Percentiles rank a stretch among this genome's conserved stretches.
Conservation (phyloP, 2,888 invertebrate species). For the Drosophila tanythrix region DNA sequence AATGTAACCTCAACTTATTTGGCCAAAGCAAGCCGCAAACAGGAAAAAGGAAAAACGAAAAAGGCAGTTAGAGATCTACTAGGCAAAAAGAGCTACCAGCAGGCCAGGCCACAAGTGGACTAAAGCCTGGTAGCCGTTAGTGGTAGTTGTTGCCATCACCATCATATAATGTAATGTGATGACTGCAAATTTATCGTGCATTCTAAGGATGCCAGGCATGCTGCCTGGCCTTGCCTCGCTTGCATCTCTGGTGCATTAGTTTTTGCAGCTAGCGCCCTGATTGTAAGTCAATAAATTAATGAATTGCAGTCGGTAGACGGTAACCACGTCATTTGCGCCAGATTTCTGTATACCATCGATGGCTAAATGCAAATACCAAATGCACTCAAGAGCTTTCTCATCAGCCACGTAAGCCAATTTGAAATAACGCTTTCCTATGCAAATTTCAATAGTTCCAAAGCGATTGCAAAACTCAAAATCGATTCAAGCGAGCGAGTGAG, state of each 20-base stretch:
- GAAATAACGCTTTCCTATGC: not conserved
- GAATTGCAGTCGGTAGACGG: slow-evolving; percentile 50
- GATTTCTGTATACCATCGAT: not conserved
- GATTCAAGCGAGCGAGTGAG: not conserved
- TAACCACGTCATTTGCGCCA: not conserved
- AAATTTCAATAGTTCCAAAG: not conserved
- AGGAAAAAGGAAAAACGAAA: slow-evolving; percentile 5
- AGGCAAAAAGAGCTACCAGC: slow-evolving; percentile 12
- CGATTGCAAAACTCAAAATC: not conserved
- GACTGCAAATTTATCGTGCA: slow-evolving; percentile 60
- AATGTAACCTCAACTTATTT: slow-evolving; percentile 45
- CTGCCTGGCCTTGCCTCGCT: slow-evolving; percentile 6
- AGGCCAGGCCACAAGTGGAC: slow-evolving; percentile 1
- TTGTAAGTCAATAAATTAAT: slow-evolving; percentile 74
- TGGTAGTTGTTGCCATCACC: slow-evolving; percentile 16
- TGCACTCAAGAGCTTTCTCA: not conserved
- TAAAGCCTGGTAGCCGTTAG: slow-evolving; percentile 4
- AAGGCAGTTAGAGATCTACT: slow-evolving; percentile 24
- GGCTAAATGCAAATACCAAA: slow-evolving; percentile 26
- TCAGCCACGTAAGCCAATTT: not conserved
- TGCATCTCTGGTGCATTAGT: slow-evolving; percentile 46
- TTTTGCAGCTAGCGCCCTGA: slow-evolving; percentile 42
- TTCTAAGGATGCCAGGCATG: slow-evolving; percentile 14
- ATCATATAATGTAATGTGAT: slow-evolving; percentile 36
- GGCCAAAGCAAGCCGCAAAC: slow-evolving; percentile 46